A percentile compares a stretch with the other conserved stretches of the same genome.
Conservation (phyloP, 2,888 invertebrate species). For the Plebejus anna region DNA sequence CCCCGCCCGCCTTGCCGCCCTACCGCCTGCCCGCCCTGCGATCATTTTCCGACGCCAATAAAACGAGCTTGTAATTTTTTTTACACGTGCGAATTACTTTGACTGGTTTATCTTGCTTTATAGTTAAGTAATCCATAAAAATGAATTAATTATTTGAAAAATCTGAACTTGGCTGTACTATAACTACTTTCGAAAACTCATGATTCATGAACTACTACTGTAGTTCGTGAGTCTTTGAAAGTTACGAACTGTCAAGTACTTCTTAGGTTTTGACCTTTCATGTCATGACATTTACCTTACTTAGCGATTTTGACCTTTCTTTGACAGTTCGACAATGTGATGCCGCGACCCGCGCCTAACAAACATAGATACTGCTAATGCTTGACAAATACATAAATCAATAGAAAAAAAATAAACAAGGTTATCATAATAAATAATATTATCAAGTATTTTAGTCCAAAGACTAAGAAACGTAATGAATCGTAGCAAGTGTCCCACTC, state of each 20-base stretch:
- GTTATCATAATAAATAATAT: background rate
- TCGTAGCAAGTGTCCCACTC: background rate
- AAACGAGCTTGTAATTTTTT: conserved; percentile 19
- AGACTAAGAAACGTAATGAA: background rate
- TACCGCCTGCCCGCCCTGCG: conserved; percentile 43
- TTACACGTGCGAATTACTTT: conserved; percentile 19
- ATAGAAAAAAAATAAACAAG: background rate
- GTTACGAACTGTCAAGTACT: background rate
- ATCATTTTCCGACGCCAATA: conserved; percentile 32
- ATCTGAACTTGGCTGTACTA: background rate
- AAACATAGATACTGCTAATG: no score
- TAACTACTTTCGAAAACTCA: no score
- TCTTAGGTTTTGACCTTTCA: background rate
- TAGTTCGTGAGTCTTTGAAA: background rate
- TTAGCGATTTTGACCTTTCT: background rate
- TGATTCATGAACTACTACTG: no score
- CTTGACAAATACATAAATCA: no score
- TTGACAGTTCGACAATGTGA: background rate
- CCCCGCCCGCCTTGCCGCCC: conserved; percentile 44
- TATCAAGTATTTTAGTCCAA: background rate
- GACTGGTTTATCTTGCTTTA: background rate
- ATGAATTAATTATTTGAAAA: background rate
- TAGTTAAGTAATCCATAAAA: background rate
- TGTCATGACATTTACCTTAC: background rate
- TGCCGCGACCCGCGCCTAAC: no score